Conservation (phyloP, 2,888 invertebrate genomes). For the Cremastobaeus sp. region DNA sequence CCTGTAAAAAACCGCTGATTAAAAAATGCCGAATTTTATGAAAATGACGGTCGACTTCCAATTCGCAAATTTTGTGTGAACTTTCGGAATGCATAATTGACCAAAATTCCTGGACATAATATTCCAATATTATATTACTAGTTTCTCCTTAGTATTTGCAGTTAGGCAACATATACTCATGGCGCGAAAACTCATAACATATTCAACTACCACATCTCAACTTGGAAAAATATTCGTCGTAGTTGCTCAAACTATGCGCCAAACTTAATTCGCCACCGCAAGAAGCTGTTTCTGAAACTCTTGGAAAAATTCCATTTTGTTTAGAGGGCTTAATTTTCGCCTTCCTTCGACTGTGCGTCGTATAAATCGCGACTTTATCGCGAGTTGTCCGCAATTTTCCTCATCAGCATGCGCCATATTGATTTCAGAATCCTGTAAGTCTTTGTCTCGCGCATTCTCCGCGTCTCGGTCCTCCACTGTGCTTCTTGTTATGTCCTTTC, state of each 20-base stretch:
- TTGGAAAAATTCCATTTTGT: too few species aligned
- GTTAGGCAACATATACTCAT: slow-evolving; percentile 22
- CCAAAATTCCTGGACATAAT: slow-evolving; percentile 34
- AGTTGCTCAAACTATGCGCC: neutral
- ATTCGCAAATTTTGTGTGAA: slow-evolving; percentile 21
- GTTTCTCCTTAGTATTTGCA: slow-evolving; percentile 23
- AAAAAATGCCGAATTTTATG: too few species aligned
- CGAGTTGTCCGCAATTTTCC: too few species aligned
- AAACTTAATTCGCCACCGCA: neutral
- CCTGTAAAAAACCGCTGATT: too few species aligned
- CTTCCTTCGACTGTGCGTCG: too few species aligned
- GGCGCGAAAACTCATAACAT: slow-evolving; percentile 18
- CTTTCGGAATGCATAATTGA: slow-evolving; percentile 43
- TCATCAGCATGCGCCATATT: slow-evolving; percentile 30
- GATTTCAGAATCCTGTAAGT: slow-evolving; percentile 9
- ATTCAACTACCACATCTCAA: neutral
- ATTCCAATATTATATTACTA: slow-evolving; percentile 22
- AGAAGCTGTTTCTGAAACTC: too few species aligned
- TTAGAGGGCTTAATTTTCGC: too few species aligned
- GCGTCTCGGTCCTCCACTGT: slow-evolving; percentile 1
- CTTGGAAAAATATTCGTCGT: neutral
- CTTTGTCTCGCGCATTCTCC: slow-evolving; percentile 24
- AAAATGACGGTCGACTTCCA: neutral
- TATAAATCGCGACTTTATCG: slow-evolving; percentile 8
- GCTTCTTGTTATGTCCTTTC: slow-evolving; percentile 48